These are phyloP conservation scores for Conistra vaccinii DNA, from an alignment of 2,888 invertebrate species.

Conservation along the genomic window DNA sequence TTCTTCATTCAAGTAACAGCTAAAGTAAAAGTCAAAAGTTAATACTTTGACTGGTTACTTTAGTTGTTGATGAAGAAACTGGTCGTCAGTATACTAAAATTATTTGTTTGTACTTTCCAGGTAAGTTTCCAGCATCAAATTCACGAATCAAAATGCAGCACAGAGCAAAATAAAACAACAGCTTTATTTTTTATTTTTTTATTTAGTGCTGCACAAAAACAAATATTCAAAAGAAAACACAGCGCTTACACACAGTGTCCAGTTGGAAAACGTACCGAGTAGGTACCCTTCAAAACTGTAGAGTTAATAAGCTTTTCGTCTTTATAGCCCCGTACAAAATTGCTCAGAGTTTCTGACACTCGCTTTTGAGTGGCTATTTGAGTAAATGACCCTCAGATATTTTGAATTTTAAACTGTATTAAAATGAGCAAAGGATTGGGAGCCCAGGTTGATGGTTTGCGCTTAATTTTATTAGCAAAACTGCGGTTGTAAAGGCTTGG, in stretches of 20 bases:
- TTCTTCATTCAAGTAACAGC: too few relatives aligned
- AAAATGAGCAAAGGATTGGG: conserved; percentile 79
- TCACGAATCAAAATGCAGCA: neutral
- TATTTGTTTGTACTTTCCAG: neutral
- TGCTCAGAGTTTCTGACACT: conserved; percentile 75
- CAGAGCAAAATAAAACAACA: neutral
- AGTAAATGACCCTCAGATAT: conserved; percentile 81
- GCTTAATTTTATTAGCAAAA: conserved; percentile 71
- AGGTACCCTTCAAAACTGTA: conserved; percentile 64
- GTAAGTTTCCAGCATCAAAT: neutral
- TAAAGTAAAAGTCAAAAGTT: too few relatives aligned
- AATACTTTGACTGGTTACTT: too few relatives aligned
- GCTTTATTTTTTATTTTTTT: neutral
- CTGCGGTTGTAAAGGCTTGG: conserved; percentile 58
- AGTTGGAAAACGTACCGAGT: conserved; percentile 67
- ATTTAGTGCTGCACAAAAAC: neutral
- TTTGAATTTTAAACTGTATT: conserved; percentile 79
- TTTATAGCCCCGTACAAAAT: conserved; percentile 76
- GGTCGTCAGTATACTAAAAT: neutral
- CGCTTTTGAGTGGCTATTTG: conserved; percentile 77
- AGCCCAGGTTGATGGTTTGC: conserved; percentile 59
- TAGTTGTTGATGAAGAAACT: too few relatives aligned
- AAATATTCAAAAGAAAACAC: conserved; percentile 28
- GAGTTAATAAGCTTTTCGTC: conserved; percentile 76
- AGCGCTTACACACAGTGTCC: conserved; percentile 53